Evolutionary conservation across 2,888 invertebrate species (phyloP), one percentile per base, ranked within the genome.

Genomic region (Apodemia zela): DNA sequence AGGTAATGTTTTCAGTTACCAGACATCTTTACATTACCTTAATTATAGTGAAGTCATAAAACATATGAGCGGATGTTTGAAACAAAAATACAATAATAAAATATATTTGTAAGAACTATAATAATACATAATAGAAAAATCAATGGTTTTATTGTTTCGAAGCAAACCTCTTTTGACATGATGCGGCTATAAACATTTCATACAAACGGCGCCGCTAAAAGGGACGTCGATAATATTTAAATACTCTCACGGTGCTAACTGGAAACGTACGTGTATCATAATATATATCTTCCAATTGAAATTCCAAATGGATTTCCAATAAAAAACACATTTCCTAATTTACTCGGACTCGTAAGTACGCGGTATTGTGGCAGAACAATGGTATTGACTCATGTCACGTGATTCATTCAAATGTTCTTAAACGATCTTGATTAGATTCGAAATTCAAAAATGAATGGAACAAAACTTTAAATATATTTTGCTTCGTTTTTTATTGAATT

Each of bases 241-340:
- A 87, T 85, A 80, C 76, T 77, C 77, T 81, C 84, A 86, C 84
- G 83, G 73, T 73, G 72, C 74, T 87, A 82, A 80, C 84, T 84
- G 84, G 87, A 85, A 87, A 71, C 60, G 78, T 82, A 82, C 84
- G 83, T 85, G 85, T 82, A 77, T 82, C 79, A 80, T 71, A 70
- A 72, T 79, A 79, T 78, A 80, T 77, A 76, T 75, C 75, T 74
- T 71, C 75, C 85, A 82, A 86, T 89, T 89, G 83, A 85, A 80
- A 89, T 88, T 89, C 89, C 72, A 76, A 75, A 80, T 81, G 82
- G 79, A 79, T 82, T 84, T 81, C 81, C 84, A 87, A 88, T 89
- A 89, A 89, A 90, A 89, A 87, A 85, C 77, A 84, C 89, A 86
- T 90, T 89, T 87, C 90, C 89, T 88, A 90, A 90, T 89, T 89